Percentiles rank a stretch among this genome's conserved stretches.
Conservation (phyloP, 1,140 invertebrate genomes). For the Chironomus striatipennis region DNA sequence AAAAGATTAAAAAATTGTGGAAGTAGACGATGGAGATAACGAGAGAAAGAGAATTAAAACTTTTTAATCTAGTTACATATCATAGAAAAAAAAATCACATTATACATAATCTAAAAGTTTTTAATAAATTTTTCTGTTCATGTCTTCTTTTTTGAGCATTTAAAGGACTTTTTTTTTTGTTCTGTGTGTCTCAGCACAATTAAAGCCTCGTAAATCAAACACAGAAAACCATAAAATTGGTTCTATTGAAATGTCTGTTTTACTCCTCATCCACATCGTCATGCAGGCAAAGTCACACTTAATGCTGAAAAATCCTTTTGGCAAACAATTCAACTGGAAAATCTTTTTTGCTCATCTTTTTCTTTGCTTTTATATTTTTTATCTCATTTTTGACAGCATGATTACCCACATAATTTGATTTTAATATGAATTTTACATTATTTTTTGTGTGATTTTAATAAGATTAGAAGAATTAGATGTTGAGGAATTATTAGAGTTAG, state of each 20-base stretch:
- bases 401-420: neutral
- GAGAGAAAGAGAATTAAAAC: neutral
- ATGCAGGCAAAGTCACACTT: neutral
- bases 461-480: no score
- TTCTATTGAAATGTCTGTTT: neutral
- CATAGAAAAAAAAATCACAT: neutral
- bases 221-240: neutral
- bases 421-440: no score
- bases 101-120: neutral
- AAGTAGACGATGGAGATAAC: no score
- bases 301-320: slow-evolving; percentile 1
- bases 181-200: neutral
- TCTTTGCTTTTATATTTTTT: neutral
- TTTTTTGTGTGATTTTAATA: no score
- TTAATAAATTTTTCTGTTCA: no score
- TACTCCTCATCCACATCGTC: no score
- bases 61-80: slow-evolving; percentile 1
- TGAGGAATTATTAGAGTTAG: no score
- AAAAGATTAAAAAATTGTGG: neutral
- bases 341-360: neutral
- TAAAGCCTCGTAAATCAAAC: slow-evolving; percentile 1
- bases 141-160: no score
- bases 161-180: no score
- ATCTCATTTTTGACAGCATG: neutral
- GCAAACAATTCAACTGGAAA: slow-evolving; percentile 1